A percentile compares a stretch with the other conserved stretches of the same genome.
These are phyloP conservation scores for Drosophila seguyi DNA, from an alignment of 1,140 invertebrate species.

Conservation along the genomic window DNA sequence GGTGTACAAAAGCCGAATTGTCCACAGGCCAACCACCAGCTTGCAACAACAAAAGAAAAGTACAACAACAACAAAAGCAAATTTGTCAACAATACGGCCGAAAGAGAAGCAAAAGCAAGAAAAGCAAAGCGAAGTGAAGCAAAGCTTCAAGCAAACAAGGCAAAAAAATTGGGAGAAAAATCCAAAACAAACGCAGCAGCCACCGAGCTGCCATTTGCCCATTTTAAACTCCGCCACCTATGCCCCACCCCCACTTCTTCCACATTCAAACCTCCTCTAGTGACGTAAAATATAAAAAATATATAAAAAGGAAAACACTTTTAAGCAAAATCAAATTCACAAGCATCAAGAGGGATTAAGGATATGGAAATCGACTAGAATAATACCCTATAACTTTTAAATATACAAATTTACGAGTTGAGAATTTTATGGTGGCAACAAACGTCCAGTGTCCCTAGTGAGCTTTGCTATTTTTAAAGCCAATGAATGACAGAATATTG, in stretches of 20 bases:
- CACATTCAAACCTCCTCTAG: background rate
- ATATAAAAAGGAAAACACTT: constrained; percentile 47
- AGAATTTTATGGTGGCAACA: no score
- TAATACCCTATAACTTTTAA: constrained; percentile 1
- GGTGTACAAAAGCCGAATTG: constrained; percentile 53
- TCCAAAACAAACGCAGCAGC: constrained; percentile 59
- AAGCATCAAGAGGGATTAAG: constrained; percentile 20
- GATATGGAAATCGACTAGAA: background rate
- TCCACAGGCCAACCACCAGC: constrained; percentile 53
- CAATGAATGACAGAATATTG: no score
- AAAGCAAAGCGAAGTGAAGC: constrained; percentile 44
- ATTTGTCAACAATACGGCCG: background rate
- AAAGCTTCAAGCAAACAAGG: constrained; percentile 59
- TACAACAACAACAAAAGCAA: constrained; percentile 11
- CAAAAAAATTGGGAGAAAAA: constrained; percentile 45
- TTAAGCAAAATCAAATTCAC: constrained; percentile 79
- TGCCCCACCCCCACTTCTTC: background rate
- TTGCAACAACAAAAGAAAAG: constrained; percentile 37
- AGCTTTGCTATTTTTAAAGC: no score
- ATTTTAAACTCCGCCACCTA: constrained; percentile 41
- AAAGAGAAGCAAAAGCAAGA: constrained; percentile 18
- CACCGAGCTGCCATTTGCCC: constrained; percentile 59
- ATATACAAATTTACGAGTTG: no score
- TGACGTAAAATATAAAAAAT: constrained; percentile 25
- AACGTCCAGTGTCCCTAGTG: no score